Evolutionary conservation across 92 coral and sea anemone species (phyloP).

Genomic region (Epizoanthus fatuus): DNA sequence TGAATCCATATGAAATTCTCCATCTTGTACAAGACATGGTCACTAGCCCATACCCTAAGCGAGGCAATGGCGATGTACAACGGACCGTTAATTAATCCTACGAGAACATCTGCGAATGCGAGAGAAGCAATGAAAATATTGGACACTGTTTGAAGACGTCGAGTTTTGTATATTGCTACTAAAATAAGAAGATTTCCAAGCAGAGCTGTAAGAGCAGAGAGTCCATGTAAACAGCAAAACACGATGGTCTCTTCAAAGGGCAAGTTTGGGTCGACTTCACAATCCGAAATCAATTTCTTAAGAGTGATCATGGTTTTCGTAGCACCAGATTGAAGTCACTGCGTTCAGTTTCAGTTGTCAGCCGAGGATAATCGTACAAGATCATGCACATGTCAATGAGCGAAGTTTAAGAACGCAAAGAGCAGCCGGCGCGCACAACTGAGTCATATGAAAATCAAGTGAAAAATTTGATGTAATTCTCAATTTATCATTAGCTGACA

Average conservation of each 20-base stretch:
- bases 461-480: too few relatives aligned
- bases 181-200: conserved; percentile 50
- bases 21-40: conserved; percentile 42
- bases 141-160: conserved; percentile 45
- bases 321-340: too few relatives aligned
- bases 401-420: too few relatives aligned
- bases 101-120: conserved; percentile 60
- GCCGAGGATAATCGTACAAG: too few relatives aligned
- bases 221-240: conserved; percentile 33
- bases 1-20: conserved; percentile 67
- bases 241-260: conserved; percentile 39
- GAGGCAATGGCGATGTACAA: conserved; percentile 48
- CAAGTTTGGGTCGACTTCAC: conserved; percentile 53
- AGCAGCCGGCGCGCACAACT: too few relatives aligned
- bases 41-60: conserved; percentile 34
- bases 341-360: too few relatives aligned
- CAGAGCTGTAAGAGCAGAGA: conserved; percentile 35
- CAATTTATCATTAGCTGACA: too few relatives aligned
- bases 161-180: conserved; percentile 32
- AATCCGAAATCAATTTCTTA: conserved; percentile 6
- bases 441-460: too few relatives aligned
- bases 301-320: background rate
- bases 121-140: conserved; percentile 60
- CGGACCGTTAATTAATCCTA: conserved; percentile 46
- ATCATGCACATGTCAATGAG: too few relatives aligned